Evolutionary conservation across 1,140 invertebrate genomes (phyloP).

Genomic region (Calliopsis andreniformis): DNA sequence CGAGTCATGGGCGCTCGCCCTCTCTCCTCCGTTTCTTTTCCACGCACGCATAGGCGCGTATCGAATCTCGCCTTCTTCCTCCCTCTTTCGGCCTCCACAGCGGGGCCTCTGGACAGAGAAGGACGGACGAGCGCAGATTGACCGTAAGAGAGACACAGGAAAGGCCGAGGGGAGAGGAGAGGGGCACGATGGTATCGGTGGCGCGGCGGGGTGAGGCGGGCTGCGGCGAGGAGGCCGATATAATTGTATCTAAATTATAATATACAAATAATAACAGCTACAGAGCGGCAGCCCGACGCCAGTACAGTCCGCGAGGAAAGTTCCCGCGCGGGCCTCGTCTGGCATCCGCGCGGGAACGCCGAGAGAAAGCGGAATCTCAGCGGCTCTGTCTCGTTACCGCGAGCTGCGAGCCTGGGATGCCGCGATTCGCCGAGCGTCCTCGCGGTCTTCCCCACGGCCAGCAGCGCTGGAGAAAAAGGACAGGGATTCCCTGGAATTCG

Average conservation of each 20-base stretch:
- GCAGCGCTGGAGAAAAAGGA: background rate
- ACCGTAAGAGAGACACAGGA: conserved; percentile 33
- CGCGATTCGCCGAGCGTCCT: background rate
- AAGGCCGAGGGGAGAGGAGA: conserved; percentile 22
- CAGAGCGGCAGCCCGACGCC: conserved; percentile 80
- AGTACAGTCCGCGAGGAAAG: conserved; percentile 78
- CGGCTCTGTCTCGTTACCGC: no score
- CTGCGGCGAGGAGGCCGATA: conserved; percentile 75
- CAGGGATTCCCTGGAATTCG: background rate
- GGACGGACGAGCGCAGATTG: conserved; percentile 17
- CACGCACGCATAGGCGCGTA: conserved; percentile 11
- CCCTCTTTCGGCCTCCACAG: conserved; percentile 45
- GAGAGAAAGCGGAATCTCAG: background rate
- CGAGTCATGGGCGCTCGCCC: conserved; percentile 7
- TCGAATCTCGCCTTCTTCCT: conserved; percentile 25
- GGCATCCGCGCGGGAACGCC: background rate
- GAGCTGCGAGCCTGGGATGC: background rate
- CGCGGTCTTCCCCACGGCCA: background rate
- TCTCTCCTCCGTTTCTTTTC: conserved; percentile 19
- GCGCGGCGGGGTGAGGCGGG: conserved; percentile 54
- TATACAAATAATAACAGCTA: conserved; percentile 82
- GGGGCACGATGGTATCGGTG: conserved; percentile 25
- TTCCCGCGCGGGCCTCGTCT: conserved; percentile 28
- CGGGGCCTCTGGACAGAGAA: conserved; percentile 11
- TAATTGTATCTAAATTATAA: conserved; percentile 83